A percentile compares a stretch with the other conserved stretches of the same genome.
Conservation (phyloP, 2,113 vertebrate genomes). For the Stercorarius parasiticus region DNA sequence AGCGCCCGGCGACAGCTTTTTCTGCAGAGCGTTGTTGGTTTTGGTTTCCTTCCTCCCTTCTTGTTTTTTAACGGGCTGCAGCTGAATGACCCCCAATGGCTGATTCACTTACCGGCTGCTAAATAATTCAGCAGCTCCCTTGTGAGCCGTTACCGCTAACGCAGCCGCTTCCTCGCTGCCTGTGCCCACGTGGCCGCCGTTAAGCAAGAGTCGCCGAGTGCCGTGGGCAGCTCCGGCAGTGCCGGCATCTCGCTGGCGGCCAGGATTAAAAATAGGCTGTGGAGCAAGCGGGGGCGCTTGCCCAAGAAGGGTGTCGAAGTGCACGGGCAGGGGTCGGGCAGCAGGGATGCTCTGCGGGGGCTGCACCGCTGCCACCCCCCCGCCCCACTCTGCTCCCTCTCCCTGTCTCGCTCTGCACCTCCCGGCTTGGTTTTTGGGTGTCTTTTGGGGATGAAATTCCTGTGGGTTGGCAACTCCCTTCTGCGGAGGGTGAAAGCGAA, state of each 20-base stretch:
- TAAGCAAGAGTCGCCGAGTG: neutral
- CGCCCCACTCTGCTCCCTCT: accelerated
- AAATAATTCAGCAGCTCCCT: conserved; percentile 60
- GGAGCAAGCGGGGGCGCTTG: neutral
- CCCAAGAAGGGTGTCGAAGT: neutral
- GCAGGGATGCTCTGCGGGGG: neutral
- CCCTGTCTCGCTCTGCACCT: neutral
- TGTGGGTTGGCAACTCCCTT: neutral
- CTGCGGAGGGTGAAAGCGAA: neutral
- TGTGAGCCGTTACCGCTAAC: neutral
- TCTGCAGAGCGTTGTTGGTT: neutral
- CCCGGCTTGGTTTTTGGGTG: neutral
- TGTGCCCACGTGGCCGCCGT: neutral
- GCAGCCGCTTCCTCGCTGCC: conserved; percentile 4
- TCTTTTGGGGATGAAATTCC: neutral
- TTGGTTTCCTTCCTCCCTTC: conserved; percentile 53
- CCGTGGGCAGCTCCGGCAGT: neutral
- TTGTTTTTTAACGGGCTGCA: conserved; percentile 16
- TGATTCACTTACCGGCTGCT: conserved; percentile 53
- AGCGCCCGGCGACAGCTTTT: neutral
- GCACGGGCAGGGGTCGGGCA: accelerated
- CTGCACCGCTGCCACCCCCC: accelerated
- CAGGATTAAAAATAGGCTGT: conserved; percentile 36
- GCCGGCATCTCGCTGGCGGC: neutral
- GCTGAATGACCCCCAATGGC: conserved; percentile 50